These are phyloP conservation scores for Mycetomoellerius zeteki DNA, from an alignment of 1,140 invertebrate species.

Conservation along the genomic window DNA sequence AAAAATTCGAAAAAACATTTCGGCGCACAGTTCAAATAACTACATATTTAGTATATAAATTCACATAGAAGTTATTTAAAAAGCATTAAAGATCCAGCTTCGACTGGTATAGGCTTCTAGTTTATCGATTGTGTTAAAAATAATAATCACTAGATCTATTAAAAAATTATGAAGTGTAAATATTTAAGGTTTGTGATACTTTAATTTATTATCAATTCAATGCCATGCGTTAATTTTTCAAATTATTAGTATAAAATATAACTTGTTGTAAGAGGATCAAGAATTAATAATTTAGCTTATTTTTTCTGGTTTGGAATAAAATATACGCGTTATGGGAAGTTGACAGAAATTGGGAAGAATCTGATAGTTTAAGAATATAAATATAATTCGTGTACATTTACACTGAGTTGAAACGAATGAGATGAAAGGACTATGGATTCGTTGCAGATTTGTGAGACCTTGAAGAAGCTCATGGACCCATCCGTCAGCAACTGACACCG, in stretches of 20 bases:
- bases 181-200: background rate
- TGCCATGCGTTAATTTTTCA: background rate
- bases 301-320: background rate
- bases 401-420: constrained; percentile 23
- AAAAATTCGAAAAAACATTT: no score
- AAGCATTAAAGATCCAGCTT: no score
- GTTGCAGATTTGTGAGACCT: constrained; percentile 75
- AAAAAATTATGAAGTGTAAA: background rate
- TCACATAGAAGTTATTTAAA: no score
- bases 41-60: no score
- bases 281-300: background rate
- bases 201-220: background rate
- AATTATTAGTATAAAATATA: background rate
- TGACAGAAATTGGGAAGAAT: background rate
- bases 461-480: constrained; percentile 78
- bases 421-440: constrained; percentile 22
- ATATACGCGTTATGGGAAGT: background rate
- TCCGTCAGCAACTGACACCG: constrained; percentile 84
- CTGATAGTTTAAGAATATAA: background rate
- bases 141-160: background rate
- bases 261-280: background rate
- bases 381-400: background rate
- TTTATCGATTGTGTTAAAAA: no score
- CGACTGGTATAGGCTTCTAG: no score
- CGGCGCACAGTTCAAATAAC: no score